Base-by-base conservation (phyloP, 2,888 invertebrate species). In the Amblyjoppa proteus region DNA sequence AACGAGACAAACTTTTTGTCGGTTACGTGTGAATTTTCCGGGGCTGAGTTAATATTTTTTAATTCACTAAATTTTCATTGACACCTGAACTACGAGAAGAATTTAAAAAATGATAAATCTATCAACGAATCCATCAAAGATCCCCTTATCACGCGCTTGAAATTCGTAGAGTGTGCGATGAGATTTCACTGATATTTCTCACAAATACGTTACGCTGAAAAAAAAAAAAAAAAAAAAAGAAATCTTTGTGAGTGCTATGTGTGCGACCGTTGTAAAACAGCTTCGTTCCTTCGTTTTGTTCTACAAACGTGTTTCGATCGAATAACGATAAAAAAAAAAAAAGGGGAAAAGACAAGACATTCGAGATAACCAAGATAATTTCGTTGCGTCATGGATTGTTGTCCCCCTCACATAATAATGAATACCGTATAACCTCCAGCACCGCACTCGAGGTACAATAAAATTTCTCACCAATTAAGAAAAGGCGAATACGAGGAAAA, bases 381-480 rank as follows among this genome's bases (percentile, higher is more conserved):
- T 53, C 49, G n/a, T 34, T 11, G 38, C 45, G 16, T 68, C 49
- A 38, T 6, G 56, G 45, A 75, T 31, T 34, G 11, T 34, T n/a
- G 45, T 49, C 45, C 70, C 31, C 49, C 9, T n/a, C 28, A 64
- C 53, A 51, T 3, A 49, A 34, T 58, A 74, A 45, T 34, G 31
- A 61, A 53, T 64, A 51, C 28, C n/a, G n/a, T 69, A 45, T 58
- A 66, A 69, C 51, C 71, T 68, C 80, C 58, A 74, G 56, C 34
- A 28, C 49, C 41, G 56, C 71, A 69, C 75, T 78, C 74, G 53
- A 70, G 31, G 38, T 68, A 61, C 75, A 56, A 76, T 25, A 51
- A 51, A 82, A 76, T 28, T 58, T 45, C 64, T 64, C 64, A 66
- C 41, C 13, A 71, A 79, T 74, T 49, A 70, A 75, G 75, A 28